phyloP scores from a whole-genome alignment of 1,140 invertebrate species.

The Harlomillsia oculata region DNA sequence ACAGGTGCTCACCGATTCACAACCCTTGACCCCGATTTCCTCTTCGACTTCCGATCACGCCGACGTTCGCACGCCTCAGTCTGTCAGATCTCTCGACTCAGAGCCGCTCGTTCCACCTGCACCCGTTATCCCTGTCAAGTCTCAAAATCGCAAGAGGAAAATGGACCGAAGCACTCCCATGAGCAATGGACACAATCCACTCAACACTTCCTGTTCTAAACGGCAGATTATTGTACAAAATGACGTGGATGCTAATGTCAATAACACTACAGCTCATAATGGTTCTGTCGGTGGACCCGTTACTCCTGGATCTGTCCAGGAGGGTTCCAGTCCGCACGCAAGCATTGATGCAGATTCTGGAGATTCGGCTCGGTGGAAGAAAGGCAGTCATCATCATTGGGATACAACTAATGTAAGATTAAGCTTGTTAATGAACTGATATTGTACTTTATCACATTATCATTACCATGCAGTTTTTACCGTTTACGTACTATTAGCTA shows the following conservation, averaged over 20 bases:
- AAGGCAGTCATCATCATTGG: slow-evolving; percentile 29
- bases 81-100: slow-evolving; percentile 30
- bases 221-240: slow-evolving; percentile 35
- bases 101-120: slow-evolving; percentile 24
- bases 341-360: slow-evolving; percentile 28
- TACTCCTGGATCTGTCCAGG: slow-evolving; percentile 19
- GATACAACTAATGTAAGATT: too few species aligned
- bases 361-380: slow-evolving; percentile 32
- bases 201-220: slow-evolving; percentile 33
- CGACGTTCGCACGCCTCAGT: slow-evolving; percentile 28
- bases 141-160: slow-evolving; percentile 29
- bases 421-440: too few species aligned
- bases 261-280: slow-evolving; percentile 5
- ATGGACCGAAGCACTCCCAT: slow-evolving; percentile 14
- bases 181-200: not conserved
- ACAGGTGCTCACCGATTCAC: slow-evolving; percentile 28
- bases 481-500: too few species aligned
- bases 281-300: slow-evolving; percentile 10
- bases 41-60: slow-evolving; percentile 28
- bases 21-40: slow-evolving; percentile 34
- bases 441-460: too few species aligned
- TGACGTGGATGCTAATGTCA: slow-evolving; percentile 26
- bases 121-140: slow-evolving; percentile 17
- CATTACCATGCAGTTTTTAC: too few species aligned
- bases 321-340: slow-evolving; percentile 26